Evolutionary conservation across 2,797 vertebrate species (phyloP), one percentile per base, ranked within the genome.

Genomic region (Leucoraja ocellata): DNA sequence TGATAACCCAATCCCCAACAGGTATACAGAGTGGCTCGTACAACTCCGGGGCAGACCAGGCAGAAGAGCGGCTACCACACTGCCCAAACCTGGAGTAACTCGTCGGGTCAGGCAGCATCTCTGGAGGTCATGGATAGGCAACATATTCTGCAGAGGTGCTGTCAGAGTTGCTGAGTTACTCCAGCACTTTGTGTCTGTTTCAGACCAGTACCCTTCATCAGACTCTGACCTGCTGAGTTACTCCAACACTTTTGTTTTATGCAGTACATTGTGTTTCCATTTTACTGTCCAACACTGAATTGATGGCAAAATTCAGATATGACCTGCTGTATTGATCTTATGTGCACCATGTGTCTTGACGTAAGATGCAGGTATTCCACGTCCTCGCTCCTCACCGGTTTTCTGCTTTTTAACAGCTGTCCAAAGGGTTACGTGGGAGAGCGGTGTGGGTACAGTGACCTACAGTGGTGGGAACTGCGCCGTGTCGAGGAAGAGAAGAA

Each of bases 401-500:
- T 79, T 79, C 36, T 36, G 16, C 23, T 77, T 81, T 80, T 80
- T 65, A 39, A 93, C 94, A 99, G 98, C 93, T 99, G 98, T 93
- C 94, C 96, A 0, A 93, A 95, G 0, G 98, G 98, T 84, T 99
- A 96, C 36, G 94, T 98, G 0, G 98, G 98, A 0, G 98, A 98
- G 94, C 96, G 98, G 0, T 99, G 98, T 95, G 98, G 99, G 95
- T 97, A 98, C 96, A 97, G 96, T 2, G 98, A 99, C 93, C 94
- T 99, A 94, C 96, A 97, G 91, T 98, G 98, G 97, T 98, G 98
- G 98, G 97, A 98, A 11, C 96, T 97, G 93, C 98, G 97, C 93
- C 96, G 95, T 0, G 94, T 96, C 0, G 96, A 97, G 94, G 94
- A 95, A 5, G 95, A 96, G 93, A 98, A 97, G 96, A 96, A 95